phyloP scores from a whole-genome alignment of 2,888 invertebrate species.

The Acleris holmiana region DNA sequence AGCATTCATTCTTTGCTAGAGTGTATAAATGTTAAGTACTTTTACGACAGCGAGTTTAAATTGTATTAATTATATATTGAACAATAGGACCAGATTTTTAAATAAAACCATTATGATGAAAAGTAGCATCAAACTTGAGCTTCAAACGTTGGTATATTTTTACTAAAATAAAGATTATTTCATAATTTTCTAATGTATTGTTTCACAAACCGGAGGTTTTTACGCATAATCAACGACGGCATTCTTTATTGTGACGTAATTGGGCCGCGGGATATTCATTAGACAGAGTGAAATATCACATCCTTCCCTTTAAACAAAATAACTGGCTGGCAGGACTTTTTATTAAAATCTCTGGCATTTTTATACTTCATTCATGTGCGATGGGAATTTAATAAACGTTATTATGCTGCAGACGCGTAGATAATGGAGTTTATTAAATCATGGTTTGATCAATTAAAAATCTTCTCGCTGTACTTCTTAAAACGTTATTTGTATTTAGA shows the following conservation, averaged over 20 bases:
- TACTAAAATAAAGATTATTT: too few relatives aligned
- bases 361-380: slow-evolving; percentile 33
- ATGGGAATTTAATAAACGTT: slow-evolving; percentile 32
- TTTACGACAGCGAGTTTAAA: too few relatives aligned
- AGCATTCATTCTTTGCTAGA: too few relatives aligned
- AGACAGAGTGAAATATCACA: slow-evolving; percentile 63
- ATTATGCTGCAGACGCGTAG: slow-evolving; percentile 16
- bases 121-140: too few relatives aligned
- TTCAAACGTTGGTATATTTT: too few relatives aligned
- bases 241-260: slow-evolving; percentile 62
- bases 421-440: slow-evolving; percentile 33
- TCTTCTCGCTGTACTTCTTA: slow-evolving; percentile 5
- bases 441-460: slow-evolving; percentile 15
- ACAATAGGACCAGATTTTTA: too few relatives aligned
- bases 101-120: too few relatives aligned
- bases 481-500: not conserved
- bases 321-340: slow-evolving; percentile 55
- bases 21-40: too few relatives aligned
- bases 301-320: slow-evolving; percentile 58
- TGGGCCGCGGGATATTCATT: slow-evolving; percentile 63
- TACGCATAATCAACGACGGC: slow-evolving; percentile 45
- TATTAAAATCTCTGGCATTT: slow-evolving; percentile 50
- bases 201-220: slow-evolving; percentile 30
- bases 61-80: too few relatives aligned
- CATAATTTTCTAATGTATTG: not conserved